phyloP scores from a whole-genome alignment of 2,113 vertebrate genomes.

The Platysternon megacephalum region DNA sequence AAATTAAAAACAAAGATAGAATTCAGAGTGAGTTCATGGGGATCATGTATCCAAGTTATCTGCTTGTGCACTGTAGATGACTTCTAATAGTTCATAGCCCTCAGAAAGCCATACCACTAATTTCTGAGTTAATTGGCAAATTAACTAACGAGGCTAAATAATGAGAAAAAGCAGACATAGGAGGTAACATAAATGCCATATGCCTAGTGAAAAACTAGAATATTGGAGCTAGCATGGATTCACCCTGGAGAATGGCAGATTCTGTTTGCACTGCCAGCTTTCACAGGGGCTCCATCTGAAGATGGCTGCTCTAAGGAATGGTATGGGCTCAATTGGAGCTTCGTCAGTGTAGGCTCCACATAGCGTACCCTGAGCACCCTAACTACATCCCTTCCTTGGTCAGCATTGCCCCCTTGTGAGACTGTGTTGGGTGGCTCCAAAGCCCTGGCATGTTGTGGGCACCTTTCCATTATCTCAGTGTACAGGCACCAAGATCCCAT shows the following conservation, averaged over 20 bases:
- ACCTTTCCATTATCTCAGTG: not conserved
- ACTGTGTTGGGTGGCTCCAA: not conserved
- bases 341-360: fast-evolving
- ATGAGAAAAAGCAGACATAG: not conserved
- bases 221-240: not conserved
- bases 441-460: not conserved
- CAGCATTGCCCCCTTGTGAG: not conserved
- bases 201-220: not conserved
- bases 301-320: not conserved
- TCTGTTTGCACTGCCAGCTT: not conserved
- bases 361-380: not conserved
- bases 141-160: not conserved
- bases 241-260: not conserved
- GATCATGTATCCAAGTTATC: not conserved
- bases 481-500: not conserved
- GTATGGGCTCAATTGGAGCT: not conserved
- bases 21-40: not conserved
- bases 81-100: not conserved
- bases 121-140: not conserved
- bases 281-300: not conserved
- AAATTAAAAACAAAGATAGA: not conserved
- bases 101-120: not conserved
- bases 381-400: fast-evolving
- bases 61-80: not conserved
- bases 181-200: not conserved